These are phyloP conservation scores for Parotia lawesii DNA, from an alignment of 2,113 vertebrate species.

Conservation along the genomic window DNA sequence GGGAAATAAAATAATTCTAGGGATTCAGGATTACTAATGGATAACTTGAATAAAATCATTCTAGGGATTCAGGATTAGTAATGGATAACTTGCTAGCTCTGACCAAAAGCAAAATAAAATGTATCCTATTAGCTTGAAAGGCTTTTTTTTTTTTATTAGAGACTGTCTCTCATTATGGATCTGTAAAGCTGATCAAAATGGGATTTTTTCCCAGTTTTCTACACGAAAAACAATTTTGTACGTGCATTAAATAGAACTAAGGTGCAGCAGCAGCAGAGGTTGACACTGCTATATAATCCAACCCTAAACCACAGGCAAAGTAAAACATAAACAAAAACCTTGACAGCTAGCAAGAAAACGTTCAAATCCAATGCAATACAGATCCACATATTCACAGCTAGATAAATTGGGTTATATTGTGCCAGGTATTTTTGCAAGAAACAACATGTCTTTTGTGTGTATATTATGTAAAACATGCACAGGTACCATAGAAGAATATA, in stretches of 20 bases:
- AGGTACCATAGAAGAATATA: not conserved
- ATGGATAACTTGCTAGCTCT: not conserved
- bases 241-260: not conserved
- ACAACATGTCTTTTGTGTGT: not conserved
- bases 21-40: not conserved
- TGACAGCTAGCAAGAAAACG: not conserved
- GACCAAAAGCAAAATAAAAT: not conserved
- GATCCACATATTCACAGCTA: not conserved
- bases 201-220: not conserved
- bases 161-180: not conserved
- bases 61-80: not conserved
- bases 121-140: not conserved
- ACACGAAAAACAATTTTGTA: not conserved
- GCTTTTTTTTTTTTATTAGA: not conserved
- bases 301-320: not conserved
- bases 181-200: not conserved
- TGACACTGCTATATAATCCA: not conserved
- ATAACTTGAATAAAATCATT: not conserved
- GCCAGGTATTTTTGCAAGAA: not conserved
- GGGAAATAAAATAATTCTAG: not conserved
- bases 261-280: not conserved
- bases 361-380: not conserved
- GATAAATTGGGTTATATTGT: not conserved
- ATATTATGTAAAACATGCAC: not conserved
- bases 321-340: not conserved